A percentile compares a stretch with the other conserved stretches of the same genome.
Conservation (phyloP, 2,113 vertebrate genomes). For the Xiphophorus couchianus region DNA sequence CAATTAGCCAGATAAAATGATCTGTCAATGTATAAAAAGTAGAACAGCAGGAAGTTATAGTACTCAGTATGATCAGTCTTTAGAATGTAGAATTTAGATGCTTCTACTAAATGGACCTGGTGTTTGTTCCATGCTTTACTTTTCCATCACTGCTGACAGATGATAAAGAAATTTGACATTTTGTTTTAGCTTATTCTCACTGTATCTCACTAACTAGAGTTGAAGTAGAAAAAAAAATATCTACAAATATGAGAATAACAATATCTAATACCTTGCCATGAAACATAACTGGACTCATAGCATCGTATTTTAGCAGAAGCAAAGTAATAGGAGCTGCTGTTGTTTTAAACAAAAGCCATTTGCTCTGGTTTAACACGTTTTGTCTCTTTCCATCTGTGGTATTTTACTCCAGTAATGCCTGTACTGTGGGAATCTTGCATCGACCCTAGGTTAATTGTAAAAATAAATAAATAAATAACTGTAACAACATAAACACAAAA, state of each 20-base stretch:
- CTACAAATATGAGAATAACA: neutral
- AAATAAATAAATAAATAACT: too few species aligned
- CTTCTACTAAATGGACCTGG: neutral
- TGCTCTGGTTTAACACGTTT: neutral
- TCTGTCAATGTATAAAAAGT: neutral
- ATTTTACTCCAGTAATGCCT: too few species aligned
- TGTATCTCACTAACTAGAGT: neutral
- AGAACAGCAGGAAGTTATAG: neutral
- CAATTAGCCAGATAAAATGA: neutral
- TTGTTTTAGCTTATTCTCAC: neutral
- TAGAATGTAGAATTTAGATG: neutral
- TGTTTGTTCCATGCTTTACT: neutral
- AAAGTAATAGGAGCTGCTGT: neutral
- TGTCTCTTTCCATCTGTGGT: too few species aligned
- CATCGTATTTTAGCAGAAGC: neutral
- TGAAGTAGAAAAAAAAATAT: neutral
- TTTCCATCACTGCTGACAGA: too few species aligned
- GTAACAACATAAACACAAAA: too few species aligned
- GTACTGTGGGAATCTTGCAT: too few species aligned
- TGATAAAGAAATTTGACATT: neutral
- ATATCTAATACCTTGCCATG: neutral
- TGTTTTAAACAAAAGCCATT: neutral
- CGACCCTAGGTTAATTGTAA: too few species aligned
- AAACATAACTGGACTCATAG: neutral
- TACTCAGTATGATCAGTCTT: neutral